phyloP scores from a whole-genome alignment of 1,140 invertebrate species.

The Drosophila insularis region DNA sequence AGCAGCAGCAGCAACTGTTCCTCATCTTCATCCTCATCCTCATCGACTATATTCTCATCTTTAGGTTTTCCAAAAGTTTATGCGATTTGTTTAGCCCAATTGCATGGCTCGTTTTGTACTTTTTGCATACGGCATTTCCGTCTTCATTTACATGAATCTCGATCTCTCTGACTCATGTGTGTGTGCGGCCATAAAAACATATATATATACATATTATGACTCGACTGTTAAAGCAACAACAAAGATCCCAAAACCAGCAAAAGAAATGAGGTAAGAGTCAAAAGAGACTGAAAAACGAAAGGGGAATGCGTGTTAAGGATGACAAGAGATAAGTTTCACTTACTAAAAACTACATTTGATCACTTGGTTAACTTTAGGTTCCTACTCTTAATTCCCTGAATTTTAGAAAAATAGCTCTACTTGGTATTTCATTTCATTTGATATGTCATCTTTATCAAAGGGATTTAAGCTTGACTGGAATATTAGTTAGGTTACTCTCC shows the following conservation, averaged over 20 bases:
- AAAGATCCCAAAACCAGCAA: neutral
- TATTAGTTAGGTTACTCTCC: neutral
- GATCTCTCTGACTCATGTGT: conserved; percentile 21
- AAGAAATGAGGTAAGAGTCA: neutral
- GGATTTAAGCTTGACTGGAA: neutral
- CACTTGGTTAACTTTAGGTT: neutral
- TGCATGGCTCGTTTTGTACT: conserved; percentile 74
- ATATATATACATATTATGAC: conserved; percentile 36
- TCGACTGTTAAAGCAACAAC: conserved; percentile 20
- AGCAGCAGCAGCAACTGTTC: conserved; percentile 30
- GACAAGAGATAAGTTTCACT: conserved; percentile 1
- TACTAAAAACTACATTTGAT: neutral
- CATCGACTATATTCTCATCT: neutral
- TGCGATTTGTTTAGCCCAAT: conserved; percentile 68
- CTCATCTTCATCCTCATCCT: conserved; percentile 7
- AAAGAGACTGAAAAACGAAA: neutral
- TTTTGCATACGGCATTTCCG: conserved; percentile 76
- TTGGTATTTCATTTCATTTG: too few relatives aligned
- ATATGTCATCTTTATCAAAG: neutral
- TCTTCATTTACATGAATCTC: conserved; percentile 65
- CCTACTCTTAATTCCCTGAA: too few relatives aligned
- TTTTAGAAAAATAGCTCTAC: too few relatives aligned
- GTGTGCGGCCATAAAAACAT: conserved; percentile 26
- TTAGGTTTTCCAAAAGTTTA: conserved; percentile 28
- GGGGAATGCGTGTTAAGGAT: neutral